Percentiles rank a stretch among this genome's conserved stretches.
Conservation (phyloP, 2,797 vertebrate species). For the Bradypus variegatus region DNA sequence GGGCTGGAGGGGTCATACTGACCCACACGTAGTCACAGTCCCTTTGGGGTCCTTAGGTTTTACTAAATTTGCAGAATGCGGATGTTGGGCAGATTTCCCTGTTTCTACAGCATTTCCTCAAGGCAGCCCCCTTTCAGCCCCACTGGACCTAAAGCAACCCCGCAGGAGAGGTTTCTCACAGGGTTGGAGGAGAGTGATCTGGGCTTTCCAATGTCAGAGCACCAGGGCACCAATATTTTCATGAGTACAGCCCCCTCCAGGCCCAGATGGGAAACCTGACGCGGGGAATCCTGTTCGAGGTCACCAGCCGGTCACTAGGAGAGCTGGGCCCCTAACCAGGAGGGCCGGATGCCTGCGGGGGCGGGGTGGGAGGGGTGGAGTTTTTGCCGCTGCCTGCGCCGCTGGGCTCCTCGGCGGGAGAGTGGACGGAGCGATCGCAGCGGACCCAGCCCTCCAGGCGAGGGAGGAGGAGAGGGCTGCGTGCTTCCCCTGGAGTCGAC, state of each 20-base stretch:
- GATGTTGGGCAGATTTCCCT: neutral
- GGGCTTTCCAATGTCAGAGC: neutral
- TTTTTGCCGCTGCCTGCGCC: neutral
- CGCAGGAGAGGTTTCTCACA: neutral
- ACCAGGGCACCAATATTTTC: neutral
- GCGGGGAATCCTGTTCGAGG: neutral
- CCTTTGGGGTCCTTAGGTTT: neutral
- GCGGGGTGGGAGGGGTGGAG: neutral
- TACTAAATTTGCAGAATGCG: neutral
- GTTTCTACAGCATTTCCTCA: neutral
- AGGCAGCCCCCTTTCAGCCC: neutral
- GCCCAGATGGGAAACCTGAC: neutral
- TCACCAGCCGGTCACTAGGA: neutral
- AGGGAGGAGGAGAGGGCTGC: neutral
- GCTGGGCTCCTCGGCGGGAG: neutral
- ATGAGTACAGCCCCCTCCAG: neutral
- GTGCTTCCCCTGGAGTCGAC: rapidly evolving
- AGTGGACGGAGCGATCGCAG: rapidly evolving
- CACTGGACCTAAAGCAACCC: neutral
- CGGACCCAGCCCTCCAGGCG: neutral
- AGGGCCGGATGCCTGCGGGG: neutral
- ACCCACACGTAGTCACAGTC: neutral
- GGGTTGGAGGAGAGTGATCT: no score
- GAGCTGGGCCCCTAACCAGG: neutral
- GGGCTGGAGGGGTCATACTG: neutral